A percentile compares a stretch with the other conserved stretches of the same genome.
Conservation (phyloP, 2,797 vertebrate genomes). For the Nothura maculosa region DNA sequence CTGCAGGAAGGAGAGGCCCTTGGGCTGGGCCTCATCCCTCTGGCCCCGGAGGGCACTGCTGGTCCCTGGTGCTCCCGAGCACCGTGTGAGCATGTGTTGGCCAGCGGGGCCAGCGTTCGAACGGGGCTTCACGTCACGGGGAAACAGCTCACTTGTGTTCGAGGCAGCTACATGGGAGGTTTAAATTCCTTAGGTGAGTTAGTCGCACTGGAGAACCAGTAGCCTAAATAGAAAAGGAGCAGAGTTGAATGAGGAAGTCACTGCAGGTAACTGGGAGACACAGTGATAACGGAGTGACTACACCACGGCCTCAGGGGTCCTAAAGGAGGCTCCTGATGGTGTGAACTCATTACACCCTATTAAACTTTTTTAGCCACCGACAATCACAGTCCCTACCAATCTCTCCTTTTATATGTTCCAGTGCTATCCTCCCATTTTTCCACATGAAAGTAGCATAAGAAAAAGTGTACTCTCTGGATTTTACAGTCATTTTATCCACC, state of each 20-base stretch:
- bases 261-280: not conserved
- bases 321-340: conserved; percentile 10
- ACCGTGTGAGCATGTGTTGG: not conserved
- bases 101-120: not conserved
- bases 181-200: not conserved
- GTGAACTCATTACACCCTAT: conserved; percentile 9
- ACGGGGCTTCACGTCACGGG: not conserved
- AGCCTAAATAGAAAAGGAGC: not conserved
- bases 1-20: not conserved
- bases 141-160: not conserved
- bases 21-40: not conserved
- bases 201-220: not conserved
- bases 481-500: conserved; percentile 36
- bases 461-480: conserved; percentile 17
- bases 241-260: not conserved
- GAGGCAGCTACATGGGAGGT: not conserved
- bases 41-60: not conserved
- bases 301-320: not conserved
- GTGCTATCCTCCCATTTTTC: not conserved
- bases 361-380: conserved; percentile 20
- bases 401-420: not conserved
- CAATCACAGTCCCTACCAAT: conserved; percentile 18
- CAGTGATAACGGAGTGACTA: not conserved
- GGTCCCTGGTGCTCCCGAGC: not conserved
- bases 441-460: not conserved